Base-by-base conservation (phyloP, 2,113 vertebrate genomes). In the Podarcis muralis region DNA sequence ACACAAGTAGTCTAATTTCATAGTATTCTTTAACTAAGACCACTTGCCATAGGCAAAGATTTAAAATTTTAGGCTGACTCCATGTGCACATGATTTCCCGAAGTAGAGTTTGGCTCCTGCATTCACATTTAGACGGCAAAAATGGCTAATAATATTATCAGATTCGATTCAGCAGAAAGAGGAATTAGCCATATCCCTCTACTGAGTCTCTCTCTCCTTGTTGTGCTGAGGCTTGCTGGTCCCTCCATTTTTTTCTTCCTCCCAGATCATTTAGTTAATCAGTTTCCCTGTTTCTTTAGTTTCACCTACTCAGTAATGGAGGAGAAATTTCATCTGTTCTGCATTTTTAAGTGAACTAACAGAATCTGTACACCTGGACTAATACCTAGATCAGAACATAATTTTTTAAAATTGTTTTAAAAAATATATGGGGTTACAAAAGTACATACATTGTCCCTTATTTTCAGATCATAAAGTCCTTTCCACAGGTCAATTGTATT, bases 1-100 rank as follows among this genome's bases (percentile, higher is more conserved):
- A 69, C 81, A 90, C n/a, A 25, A 80, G 37, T 87, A 86, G 77
- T 92, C 89, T 87, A 92, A 93, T 90, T 91, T 86, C 89, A 66
- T 88, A 91, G 90, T 93, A 93, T 90, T 87, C 78, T 84, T 69
- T 75, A 84, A 74, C 13, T 82, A 86, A 89, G 88, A 91, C 57
- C 71, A 81, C 83, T 88, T 95, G 88, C 59, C 25, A 91, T 71
- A 92, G 92, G 85, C 72, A 81, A 95, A 93, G 93, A 90, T 76
- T 72, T 91, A 93, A 83, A 86, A 90, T 88, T 86, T 86, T 78
- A 76, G 53, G 88, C 92, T 91, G 76, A 4, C 83, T 90, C 89
- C 76, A 69, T 72, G 89, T 92, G 74, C 92, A 92, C 92, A 85
- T 78, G 53, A 86, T 91, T 93, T 88, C 27, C 20, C 0, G 90